phyloP scores from a whole-genome alignment of 2,888 invertebrate species.

The Thereva nobilitata region DNA sequence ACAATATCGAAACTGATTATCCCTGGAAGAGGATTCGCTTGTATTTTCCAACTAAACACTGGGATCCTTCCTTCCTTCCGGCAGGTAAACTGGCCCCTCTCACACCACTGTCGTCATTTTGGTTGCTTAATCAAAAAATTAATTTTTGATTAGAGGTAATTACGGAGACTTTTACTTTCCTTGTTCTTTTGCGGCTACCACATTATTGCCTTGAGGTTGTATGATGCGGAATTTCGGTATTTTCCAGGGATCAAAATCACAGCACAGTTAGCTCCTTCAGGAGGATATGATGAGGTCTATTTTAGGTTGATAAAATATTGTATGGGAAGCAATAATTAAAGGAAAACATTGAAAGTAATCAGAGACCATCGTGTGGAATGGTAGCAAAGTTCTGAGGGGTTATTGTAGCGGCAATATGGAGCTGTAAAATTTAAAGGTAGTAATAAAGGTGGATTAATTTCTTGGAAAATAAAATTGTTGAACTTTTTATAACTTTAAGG shows the following conservation, averaged over 20 bases:
- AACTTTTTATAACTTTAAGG: no score
- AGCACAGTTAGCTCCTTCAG: background rate
- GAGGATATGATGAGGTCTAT: background rate
- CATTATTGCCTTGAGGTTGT: slow-evolving; percentile 1
- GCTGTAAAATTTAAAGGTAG: no score
- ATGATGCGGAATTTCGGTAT: background rate
- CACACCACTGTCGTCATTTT: background rate
- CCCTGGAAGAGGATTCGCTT: background rate
- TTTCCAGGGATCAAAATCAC: background rate
- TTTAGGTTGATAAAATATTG: background rate
- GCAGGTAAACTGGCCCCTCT: no score
- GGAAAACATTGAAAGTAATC: background rate
- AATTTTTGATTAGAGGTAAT: slow-evolving; percentile 28
- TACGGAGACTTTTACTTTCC: slow-evolving; percentile 28
- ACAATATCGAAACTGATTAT: background rate
- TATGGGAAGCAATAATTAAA: background rate
- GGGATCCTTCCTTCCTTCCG: background rate
- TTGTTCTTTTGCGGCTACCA: slow-evolving; percentile 8
- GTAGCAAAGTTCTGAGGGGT: no score
- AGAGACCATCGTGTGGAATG: no score
- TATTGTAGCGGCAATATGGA: no score
- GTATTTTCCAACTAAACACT: slow-evolving; percentile 1
- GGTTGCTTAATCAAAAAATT: slow-evolving; percentile 32
- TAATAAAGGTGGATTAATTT: no score
- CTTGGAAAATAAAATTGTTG: no score